phyloP scores from a whole-genome alignment of 2,888 invertebrate genomes.

The Oxystoma pomonae region DNA sequence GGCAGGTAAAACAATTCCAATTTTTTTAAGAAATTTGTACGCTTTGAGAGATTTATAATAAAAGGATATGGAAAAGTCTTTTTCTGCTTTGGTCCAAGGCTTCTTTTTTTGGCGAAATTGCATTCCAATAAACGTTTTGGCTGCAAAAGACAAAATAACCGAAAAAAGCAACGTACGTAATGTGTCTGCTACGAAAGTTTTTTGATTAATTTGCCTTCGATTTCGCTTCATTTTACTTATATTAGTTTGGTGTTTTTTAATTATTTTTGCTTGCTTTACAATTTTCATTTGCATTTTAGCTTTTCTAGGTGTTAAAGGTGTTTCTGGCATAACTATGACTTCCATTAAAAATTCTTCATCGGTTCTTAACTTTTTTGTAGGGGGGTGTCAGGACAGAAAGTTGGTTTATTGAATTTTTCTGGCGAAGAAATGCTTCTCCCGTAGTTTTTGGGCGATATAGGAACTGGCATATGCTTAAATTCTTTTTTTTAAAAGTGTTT shows the following conservation, averaged over 20 bases:
- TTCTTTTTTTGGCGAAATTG: not conserved
- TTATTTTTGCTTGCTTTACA: not conserved
- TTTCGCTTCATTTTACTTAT: not conserved
- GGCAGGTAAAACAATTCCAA: not conserved
- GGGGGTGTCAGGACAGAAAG: not conserved
- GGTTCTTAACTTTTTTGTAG: not conserved
- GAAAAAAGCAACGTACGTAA: not conserved
- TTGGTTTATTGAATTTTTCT: no score
- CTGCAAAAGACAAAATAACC: not conserved
- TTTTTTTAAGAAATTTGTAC: not conserved
- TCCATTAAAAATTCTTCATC: not conserved
- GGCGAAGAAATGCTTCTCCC: no score
- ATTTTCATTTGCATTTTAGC: not conserved
- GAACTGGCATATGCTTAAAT: no score
- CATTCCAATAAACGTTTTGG: not conserved
- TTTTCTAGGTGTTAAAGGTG: not conserved
- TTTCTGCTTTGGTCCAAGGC: not conserved
- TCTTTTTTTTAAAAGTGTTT: no score
- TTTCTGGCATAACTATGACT: not conserved
- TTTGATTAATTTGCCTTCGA: not conserved
- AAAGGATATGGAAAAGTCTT: conserved; percentile 1
- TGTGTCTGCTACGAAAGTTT: not conserved
- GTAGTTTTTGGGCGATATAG: no score
- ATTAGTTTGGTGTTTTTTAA: not conserved
- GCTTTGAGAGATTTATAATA: conserved; percentile 6